Evolutionary conservation across 1,140 invertebrate genomes (phyloP).

Genomic region (Dufourea novaeangliae): DNA sequence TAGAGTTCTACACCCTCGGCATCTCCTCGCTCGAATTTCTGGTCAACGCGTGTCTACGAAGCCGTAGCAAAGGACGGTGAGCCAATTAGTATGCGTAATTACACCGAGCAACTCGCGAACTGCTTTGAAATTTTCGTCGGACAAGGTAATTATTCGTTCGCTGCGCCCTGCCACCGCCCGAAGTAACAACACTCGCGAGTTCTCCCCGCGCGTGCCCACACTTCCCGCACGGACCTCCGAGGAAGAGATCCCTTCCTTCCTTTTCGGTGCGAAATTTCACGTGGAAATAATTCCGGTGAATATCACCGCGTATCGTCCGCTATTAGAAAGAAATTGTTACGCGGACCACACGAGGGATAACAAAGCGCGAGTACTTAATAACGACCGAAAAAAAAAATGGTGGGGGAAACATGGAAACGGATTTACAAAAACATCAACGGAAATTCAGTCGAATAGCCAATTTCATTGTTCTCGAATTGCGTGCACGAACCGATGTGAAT

Average conservation of each 20-base stretch:
- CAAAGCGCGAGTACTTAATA: background rate
- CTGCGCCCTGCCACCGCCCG: no score
- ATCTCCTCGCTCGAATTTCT: background rate
- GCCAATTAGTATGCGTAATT: constrained; percentile 17
- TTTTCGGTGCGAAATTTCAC: no score
- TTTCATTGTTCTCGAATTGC: background rate
- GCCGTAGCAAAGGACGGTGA: background rate
- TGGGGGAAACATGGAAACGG: background rate
- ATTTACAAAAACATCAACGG: background rate
- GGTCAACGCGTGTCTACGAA: background rate
- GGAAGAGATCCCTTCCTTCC: no score
- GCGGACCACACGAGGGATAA: no score
- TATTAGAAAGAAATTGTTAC: no score
- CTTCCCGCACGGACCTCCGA: no score
- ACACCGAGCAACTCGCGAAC: background rate
- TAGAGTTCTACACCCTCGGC: no score
- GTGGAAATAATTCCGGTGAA: no score
- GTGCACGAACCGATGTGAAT: background rate
- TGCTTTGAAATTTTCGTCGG: background rate
- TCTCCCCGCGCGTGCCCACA: no score
- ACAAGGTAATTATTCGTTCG: constrained; percentile 9
- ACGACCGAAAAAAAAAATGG: background rate
- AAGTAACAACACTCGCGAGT: no score
- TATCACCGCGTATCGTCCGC: no score
- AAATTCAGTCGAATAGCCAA: background rate